phyloP scores from a whole-genome alignment of 2,888 invertebrate genomes.

The Platerodrilus igneus region DNA sequence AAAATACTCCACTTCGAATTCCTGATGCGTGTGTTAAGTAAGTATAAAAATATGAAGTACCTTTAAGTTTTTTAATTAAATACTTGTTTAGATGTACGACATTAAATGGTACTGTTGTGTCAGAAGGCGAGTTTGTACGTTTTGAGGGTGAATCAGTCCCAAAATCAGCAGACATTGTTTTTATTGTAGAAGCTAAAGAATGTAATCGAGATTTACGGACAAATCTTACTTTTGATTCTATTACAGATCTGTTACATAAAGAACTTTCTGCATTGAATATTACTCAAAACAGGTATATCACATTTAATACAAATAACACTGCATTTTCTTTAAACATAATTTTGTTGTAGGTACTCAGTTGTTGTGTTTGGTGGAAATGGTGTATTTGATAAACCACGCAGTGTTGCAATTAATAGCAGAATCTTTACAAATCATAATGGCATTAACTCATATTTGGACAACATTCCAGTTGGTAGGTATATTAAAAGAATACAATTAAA shows the following conservation, averaged over 20 bases:
- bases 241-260: conserved; percentile 64
- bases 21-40: conserved; percentile 77
- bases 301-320: conserved; percentile 16
- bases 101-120: conserved; percentile 62
- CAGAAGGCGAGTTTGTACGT: conserved; percentile 71
- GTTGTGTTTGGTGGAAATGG: conserved; percentile 71
- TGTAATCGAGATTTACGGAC: conserved; percentile 71
- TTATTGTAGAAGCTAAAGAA: conserved; percentile 80
- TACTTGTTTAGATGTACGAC: conserved; percentile 58
- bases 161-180: conserved; percentile 77
- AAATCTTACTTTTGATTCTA: conserved; percentile 63
- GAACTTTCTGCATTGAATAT: conserved; percentile 60
- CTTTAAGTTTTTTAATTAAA: conserved; percentile 11
- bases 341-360: conserved; percentile 72
- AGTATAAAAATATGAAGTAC: conserved; percentile 38
- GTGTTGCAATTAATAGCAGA: conserved; percentile 54
- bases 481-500: conserved; percentile 2
- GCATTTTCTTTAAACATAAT: no score
- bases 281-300: conserved; percentile 60
- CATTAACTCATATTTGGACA: conserved; percentile 63
- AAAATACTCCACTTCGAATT: conserved; percentile 71
- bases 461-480: conserved; percentile 59
- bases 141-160: conserved; percentile 58
- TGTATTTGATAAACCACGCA: conserved; percentile 65
- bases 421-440: conserved; percentile 63